Percentiles rank a stretch among this genome's conserved stretches.
Evolutionary conservation across 2,113 vertebrate species (phyloP).

Genomic region (Axis porcinus): DNA sequence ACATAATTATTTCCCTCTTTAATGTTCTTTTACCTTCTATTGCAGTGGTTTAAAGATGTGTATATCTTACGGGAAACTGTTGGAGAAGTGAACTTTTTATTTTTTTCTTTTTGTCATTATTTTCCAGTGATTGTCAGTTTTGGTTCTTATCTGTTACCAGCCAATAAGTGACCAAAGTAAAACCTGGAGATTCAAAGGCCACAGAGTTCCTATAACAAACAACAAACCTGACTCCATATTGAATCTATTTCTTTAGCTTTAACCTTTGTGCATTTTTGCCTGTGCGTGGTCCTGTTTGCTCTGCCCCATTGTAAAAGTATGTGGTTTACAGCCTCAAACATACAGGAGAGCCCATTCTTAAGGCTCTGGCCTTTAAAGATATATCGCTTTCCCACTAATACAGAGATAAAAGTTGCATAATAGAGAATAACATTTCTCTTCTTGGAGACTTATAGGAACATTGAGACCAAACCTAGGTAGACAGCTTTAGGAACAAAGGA

Average conservation of each 20-base stretch:
- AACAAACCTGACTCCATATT: background rate
- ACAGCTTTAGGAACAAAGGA: background rate
- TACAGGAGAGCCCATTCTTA: background rate
- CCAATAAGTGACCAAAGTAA: background rate
- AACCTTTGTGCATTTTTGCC: background rate
- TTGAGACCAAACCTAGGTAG: background rate
- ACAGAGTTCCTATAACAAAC: background rate
- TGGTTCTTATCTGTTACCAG: background rate
- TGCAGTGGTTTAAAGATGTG: background rate
- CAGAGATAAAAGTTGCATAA: background rate
- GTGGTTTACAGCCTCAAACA: background rate
- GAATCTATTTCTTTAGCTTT: background rate
- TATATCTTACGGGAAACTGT: background rate
- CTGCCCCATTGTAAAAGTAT: background rate
- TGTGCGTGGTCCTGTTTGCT: background rate
- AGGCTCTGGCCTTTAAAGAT: background rate
- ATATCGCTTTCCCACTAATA: background rate
- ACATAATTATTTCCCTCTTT: background rate
- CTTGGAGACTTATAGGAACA: background rate
- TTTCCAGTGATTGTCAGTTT: background rate
- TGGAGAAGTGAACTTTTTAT: background rate
- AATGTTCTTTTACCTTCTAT: conserved; percentile 9
- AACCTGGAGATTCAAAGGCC: background rate
- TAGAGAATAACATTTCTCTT: background rate
- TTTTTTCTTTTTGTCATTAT: background rate